A percentile compares a stretch with the other conserved stretches of the same genome.
Evolutionary conservation across 2,113 vertebrate species (phyloP).

Genomic region (Tapirus terrestris): DNA sequence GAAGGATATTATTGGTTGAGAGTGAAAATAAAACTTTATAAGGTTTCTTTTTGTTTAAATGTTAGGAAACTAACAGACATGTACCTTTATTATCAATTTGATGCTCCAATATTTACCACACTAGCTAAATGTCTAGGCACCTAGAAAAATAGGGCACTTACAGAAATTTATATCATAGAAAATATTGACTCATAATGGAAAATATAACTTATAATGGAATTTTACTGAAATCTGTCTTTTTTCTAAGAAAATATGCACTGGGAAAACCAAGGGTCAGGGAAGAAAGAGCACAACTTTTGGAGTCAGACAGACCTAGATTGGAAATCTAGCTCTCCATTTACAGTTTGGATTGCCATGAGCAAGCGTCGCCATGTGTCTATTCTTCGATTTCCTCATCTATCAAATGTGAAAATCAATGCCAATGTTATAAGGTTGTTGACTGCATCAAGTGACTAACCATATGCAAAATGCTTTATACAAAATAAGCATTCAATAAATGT

Average conservation of each 20-base stretch:
- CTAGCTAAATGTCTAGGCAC: neutral
- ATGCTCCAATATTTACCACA: slow-evolving; percentile 8
- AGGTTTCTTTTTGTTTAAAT: neutral
- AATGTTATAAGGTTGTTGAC: neutral
- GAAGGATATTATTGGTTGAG: neutral
- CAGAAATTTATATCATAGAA: neutral
- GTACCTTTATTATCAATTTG: slow-evolving; percentile 14
- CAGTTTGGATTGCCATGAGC: neutral
- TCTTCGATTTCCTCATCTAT: neutral
- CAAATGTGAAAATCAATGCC: neutral
- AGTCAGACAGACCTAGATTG: neutral
- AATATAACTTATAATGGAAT: neutral
- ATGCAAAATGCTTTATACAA: neutral
- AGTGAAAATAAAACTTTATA: neutral
- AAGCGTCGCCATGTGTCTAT: neutral
- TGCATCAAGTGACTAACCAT: neutral
- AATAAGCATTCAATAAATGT: slow-evolving; percentile 11
- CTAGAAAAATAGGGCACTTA: neutral
- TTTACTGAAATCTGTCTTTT: slow-evolving; percentile 16
- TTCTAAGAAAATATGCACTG: neutral
- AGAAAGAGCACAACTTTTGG: neutral
- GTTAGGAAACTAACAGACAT: neutral
- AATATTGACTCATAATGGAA: neutral
- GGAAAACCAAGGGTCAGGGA: neutral
- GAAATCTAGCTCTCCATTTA: neutral